Base-by-base conservation (phyloP, 1,140 invertebrate species). In the Papilio glaucus region DNA sequence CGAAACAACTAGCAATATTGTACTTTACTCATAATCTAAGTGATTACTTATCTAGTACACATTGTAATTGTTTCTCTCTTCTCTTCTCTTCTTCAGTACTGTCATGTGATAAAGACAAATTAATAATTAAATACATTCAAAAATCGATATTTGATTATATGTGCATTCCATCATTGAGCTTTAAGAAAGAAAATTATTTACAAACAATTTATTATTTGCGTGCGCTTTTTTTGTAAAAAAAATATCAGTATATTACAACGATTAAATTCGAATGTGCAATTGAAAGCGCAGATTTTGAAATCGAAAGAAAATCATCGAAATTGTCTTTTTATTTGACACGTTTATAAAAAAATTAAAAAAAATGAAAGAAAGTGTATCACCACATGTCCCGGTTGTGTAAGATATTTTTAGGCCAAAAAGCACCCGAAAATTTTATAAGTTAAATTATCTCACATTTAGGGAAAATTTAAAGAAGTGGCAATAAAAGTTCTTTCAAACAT, bases 21-120 rank as follows among this genome's bases (percentile, higher is more conserved):
- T 88, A 85, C 82, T 83, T 79, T 81, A 73, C 78, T 77, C 85
- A 77, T 88, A 83, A 77, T 73, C 29, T 24, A 26, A 69, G 12
- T 18, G 72, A 84, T 77, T 85, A 83, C 80, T 84, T 45, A 77
- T 84, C 49, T 73, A 85, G 80, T 87, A 87, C 81, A 79, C 70
- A 78, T 72, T 78, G 79, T 79, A 85, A 77, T 82, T 77, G 73
- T 72, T 72, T 73, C 73, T 45, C 42, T 63, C 9, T 21, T 13
- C n/a, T 67, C 18, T 63, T 67, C 39, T 67, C 8, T 21, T 15
- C 9, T 38, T 21, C 21, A 8, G 5, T 24, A 67, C 21, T 67
- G 39, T 67, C 62, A 41, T 41, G 33, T 63, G 7, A 33, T 33
- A 29, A 29, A 67, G 18, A 42, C 15, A 45, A 42, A 67, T 60